Conservation (phyloP, 2,113 vertebrate species). For the Cebus imitator region DNA sequence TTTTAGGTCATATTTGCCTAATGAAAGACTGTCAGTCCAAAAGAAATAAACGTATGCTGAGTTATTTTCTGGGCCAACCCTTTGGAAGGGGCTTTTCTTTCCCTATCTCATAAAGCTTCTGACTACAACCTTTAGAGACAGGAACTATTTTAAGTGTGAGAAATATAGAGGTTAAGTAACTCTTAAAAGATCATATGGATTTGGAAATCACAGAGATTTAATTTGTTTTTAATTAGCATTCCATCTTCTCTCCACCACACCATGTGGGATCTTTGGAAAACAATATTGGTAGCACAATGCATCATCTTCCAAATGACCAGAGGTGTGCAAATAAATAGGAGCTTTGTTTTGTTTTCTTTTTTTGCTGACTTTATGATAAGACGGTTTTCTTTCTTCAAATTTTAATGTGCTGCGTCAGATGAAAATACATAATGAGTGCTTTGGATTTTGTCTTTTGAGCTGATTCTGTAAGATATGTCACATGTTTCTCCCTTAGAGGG, state of each 20-base stretch:
- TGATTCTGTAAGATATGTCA: slow-evolving; percentile 84
- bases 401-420: slow-evolving; percentile 88
- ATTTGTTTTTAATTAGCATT: slow-evolving; percentile 57
- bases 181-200: background rate
- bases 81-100: background rate
- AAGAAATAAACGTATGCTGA: background rate
- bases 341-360: slow-evolving; percentile 77
- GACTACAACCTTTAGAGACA: background rate
- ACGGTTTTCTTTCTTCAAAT: slow-evolving; percentile 83
- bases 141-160: background rate
- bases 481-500: slow-evolving; percentile 82
- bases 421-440: slow-evolving; percentile 84
- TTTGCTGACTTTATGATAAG: slow-evolving; percentile 87
- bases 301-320: slow-evolving; percentile 73
- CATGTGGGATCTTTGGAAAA: slow-evolving; percentile 48
- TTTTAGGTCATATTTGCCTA: background rate
- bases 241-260: background rate
- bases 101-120: background rate
- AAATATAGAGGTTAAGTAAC: slow-evolving; percentile 12
- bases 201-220: slow-evolving; percentile 21
- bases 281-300: slow-evolving; percentile 66
- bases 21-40: background rate
- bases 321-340: slow-evolving; percentile 75
- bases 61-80: background rate
- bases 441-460: slow-evolving; percentile 84